These are phyloP conservation scores for Callionymus lyra DNA, from an alignment of 2,113 vertebrate species.

Conservation along the genomic window DNA sequence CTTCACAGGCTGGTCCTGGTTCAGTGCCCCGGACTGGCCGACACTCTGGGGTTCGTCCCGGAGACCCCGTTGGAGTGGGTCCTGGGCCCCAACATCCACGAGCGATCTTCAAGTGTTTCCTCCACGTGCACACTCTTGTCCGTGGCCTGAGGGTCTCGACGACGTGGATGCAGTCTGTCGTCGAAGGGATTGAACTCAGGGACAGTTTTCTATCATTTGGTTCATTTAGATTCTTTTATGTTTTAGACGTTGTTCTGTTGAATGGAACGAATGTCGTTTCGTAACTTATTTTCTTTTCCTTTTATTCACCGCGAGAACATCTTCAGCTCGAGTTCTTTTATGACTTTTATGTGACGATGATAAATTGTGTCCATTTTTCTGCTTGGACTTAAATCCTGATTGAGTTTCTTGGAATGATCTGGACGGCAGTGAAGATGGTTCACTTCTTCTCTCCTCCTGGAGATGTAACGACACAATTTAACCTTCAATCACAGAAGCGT, in stretches of 20 bases:
- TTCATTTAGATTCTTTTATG: constrained; percentile 11
- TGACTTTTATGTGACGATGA: constrained; percentile 6
- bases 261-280: constrained; percentile 14
- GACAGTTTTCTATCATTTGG: constrained; percentile 16
- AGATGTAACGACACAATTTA: constrained; percentile 47
- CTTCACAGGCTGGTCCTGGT: constrained; percentile 43
- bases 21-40: constrained; percentile 38
- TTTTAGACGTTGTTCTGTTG: constrained; percentile 19
- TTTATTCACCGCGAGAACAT: constrained; percentile 32
- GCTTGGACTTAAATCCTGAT: too few relatives aligned
- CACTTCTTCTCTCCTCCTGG: too few relatives aligned
- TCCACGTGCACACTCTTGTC: constrained; percentile 64
- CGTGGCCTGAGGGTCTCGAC: constrained; percentile 21
- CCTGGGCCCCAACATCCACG: constrained; percentile 51
- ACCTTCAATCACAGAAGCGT: constrained; percentile 54
- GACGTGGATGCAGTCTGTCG: too few relatives aligned
- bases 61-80: constrained; percentile 29
- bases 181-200: too few relatives aligned
- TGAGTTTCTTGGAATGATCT: too few relatives aligned
- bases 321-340: constrained; percentile 47
- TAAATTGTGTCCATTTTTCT: too few relatives aligned
- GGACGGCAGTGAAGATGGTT: too few relatives aligned
- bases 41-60: constrained; percentile 18
- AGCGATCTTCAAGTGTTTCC: constrained; percentile 64
- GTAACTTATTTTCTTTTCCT: constrained; percentile 26